These are phyloP conservation scores for Scrobipalpa atriplicella DNA, from an alignment of 2,888 invertebrate genomes.

Conservation along the genomic window DNA sequence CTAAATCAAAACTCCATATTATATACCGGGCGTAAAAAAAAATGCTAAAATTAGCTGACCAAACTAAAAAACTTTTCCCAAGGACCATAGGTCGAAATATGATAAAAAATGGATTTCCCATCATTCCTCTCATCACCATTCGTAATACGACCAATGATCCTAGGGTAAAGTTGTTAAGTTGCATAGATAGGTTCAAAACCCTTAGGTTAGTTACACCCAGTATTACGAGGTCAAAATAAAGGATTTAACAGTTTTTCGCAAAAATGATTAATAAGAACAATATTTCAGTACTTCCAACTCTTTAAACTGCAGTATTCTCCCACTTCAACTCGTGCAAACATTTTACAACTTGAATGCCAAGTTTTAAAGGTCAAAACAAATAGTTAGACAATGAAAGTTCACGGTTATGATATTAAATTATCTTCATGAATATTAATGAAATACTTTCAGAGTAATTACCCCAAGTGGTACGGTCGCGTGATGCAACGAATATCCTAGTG, in stretches of 20 bases:
- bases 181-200: no score
- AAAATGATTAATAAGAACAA: no score
- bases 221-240: not conserved
- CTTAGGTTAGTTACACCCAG: no score
- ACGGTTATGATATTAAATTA: slow-evolving; percentile 64
- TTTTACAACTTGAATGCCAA: slow-evolving; percentile 18
- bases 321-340: slow-evolving; percentile 1
- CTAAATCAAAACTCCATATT: no score
- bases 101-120: no score
- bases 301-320: slow-evolving; percentile 10
- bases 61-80: no score
- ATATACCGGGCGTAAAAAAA: no score
- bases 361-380: slow-evolving; percentile 18
- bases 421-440: slow-evolving; percentile 69
- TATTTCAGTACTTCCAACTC: not conserved
- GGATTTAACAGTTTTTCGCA: not conserved
- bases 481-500: slow-evolving; percentile 24
- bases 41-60: no score
- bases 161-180: no score
- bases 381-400: slow-evolving; percentile 66
- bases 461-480: slow-evolving; percentile 64
- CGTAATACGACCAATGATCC: no score
- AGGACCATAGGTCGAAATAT: no score
- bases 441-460: slow-evolving; percentile 63
- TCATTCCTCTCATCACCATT: no score